These are phyloP conservation scores for Proterorhinus semilunaris DNA, from an alignment of 2,113 vertebrate genomes.

Conservation along the genomic window DNA sequence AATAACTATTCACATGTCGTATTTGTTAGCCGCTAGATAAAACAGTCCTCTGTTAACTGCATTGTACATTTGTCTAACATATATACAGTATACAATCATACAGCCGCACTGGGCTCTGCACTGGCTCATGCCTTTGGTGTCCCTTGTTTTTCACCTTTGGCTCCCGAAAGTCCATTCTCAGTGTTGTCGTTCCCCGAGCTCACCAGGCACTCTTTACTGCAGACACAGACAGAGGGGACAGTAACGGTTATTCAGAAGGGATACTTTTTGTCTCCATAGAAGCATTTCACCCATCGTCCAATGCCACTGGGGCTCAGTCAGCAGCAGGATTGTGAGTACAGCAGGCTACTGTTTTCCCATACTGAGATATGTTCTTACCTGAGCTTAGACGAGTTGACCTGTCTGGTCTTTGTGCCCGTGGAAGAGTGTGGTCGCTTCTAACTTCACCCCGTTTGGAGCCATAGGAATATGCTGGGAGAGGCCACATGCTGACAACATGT, in stretches of 20 bases:
- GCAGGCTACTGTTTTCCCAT: no score
- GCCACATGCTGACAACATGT: no score
- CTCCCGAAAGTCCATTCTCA: conserved; percentile 89
- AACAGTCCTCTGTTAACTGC: conserved; percentile 64
- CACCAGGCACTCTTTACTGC: conserved; percentile 94
- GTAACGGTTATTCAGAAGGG: background rate
- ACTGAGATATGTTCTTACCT: no score
- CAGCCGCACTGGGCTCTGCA: conserved; percentile 42
- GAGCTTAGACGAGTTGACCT: no score
- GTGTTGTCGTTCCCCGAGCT: conserved; percentile 95
- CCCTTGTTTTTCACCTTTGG: conserved; percentile 90
- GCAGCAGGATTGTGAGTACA: background rate
- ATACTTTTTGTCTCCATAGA: background rate
- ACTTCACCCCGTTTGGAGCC: no score
- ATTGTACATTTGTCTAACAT: conserved; percentile 62
- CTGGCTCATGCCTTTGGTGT: conserved; percentile 87
- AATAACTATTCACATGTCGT: conserved; percentile 61
- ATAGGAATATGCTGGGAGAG: no score
- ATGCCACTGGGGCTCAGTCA: background rate
- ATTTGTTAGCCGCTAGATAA: conserved; percentile 67
- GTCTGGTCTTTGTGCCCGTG: no score
- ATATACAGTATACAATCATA: conserved; percentile 66
- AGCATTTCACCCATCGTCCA: background rate
- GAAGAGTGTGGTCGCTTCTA: no score
- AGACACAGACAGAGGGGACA: conserved; percentile 26